These are phyloP conservation scores for Neoscelio sp. DNA, from an alignment of 2,888 invertebrate genomes.

Conservation along the genomic window DNA sequence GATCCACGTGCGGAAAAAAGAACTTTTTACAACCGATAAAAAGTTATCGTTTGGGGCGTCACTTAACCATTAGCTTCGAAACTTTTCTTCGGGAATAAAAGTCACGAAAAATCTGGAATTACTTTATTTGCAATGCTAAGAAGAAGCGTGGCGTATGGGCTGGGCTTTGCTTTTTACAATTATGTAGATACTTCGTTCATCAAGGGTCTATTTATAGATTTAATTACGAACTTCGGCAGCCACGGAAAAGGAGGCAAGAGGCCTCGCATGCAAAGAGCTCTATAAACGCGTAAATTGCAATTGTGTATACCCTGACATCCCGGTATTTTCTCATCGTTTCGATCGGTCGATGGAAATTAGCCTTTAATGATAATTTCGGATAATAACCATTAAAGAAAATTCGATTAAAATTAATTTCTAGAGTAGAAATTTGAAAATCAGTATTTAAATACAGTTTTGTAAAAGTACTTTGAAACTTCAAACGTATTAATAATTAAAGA, in stretches of 20 bases:
- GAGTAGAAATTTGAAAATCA: too few relatives aligned
- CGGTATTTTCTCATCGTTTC: conserved; percentile 11
- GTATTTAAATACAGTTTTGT: too few relatives aligned
- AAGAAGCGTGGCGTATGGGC: too few relatives aligned
- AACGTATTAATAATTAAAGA: too few relatives aligned
- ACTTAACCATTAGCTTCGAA: conserved; percentile 9
- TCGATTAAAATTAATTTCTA: not conserved
- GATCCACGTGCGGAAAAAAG: not conserved
- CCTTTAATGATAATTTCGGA: conserved; percentile 15
- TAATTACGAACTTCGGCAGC: conserved; percentile 42
- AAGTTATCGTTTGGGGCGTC: conserved; percentile 29
- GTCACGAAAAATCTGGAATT: conserved; percentile 20
- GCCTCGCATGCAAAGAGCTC: conserved; percentile 51
- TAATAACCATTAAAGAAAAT: conserved; percentile 2
- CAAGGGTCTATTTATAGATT: conserved; percentile 51
- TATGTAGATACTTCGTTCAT: conserved; percentile 47
- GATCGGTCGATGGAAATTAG: conserved; percentile 24
- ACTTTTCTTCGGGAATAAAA: conserved; percentile 11
- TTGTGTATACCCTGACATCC: conserved; percentile 12
- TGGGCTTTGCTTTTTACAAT: conserved; percentile 31
- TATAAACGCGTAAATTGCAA: conserved; percentile 57
- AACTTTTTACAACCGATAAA: conserved; percentile 2
- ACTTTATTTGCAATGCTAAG: conserved; percentile 41
- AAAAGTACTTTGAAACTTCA: too few relatives aligned
- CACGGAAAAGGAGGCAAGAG: conserved; percentile 2